Conservation (phyloP, 2,797 vertebrate species). For the Neosilurus hyrtlii region DNA sequence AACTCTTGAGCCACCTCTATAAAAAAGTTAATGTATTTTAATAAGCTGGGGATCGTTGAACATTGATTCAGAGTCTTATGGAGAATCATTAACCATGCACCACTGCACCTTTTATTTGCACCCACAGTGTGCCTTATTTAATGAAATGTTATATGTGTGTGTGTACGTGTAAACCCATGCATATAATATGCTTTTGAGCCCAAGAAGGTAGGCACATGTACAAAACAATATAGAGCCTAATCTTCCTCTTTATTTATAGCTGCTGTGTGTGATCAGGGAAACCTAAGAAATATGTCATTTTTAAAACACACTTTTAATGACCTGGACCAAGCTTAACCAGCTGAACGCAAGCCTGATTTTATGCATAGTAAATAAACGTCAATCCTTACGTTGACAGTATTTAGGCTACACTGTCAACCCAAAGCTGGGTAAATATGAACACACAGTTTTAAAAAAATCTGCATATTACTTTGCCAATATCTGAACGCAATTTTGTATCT, state of each 20-base stretch:
- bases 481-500: not conserved
- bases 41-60: conserved; percentile 49
- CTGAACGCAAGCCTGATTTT: too few species aligned
- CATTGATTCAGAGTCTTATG: conserved; percentile 50
- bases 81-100: conserved; percentile 45
- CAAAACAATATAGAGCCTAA: not conserved
- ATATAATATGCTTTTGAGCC: conserved; percentile 19
- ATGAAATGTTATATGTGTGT: conserved; percentile 26
- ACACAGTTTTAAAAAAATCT: too few species aligned
- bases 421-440: too few species aligned
- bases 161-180: conserved; percentile 6
- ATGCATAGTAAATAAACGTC: too few species aligned
- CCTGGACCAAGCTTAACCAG: not conserved
- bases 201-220: not conserved
- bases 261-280: not conserved
- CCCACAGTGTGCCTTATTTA: conserved; percentile 15
- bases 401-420: not conserved
- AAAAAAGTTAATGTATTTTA: conserved; percentile 62
- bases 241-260: not conserved
- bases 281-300: not conserved
- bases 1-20: conserved; percentile 59
- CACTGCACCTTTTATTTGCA: conserved; percentile 35
- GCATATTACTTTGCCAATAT: not conserved
- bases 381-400: not conserved
- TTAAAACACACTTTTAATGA: conserved; percentile 35